Base-by-base conservation (phyloP, 2,888 invertebrate species). In the Aphidius colemani region DNA sequence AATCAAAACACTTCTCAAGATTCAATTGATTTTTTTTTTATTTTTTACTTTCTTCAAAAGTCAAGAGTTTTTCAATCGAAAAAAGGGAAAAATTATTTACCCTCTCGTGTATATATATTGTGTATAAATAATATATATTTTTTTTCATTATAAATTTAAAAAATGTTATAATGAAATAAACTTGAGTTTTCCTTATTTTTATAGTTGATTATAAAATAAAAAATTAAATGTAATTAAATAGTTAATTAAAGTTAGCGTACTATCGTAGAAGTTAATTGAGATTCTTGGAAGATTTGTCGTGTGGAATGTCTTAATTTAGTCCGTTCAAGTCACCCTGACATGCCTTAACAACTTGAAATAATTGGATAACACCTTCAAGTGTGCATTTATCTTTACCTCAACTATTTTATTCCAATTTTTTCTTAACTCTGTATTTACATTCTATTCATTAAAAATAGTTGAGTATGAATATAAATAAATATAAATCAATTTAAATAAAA, bases 251-350 rank as follows among this genome's bases (percentile, higher is more conserved):
- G 77, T 70, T 67, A 65, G 66, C 61, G 66, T 64, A 51, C 39
- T 40, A 50, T 55, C 44, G 49, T 53, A 59, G 49, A 70, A 81
- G 82, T 81, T 82, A 82, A 82, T 82, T 82, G 82, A 82, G 82
- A 82, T 82, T 82, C 82, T 82, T 82, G 82, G 80, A 74, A 82
- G 81, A 81, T 81, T 82, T 82, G 82, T 80, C 79, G 81, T 76
- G 75, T 77, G 82, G 82, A 82, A 82, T 82, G 82, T 82, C 82
- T 82, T 82, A 82, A 82, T 82, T 82, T 82, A 82, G 80, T 82
- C 78, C 77, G 80, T 81, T 80, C 79, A 82, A 76, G 30, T 30
- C 80, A 78, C 79, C 79, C 80, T 80, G 79, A 80, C 80, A 79
- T 75, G 79, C 79, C 82, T 82, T 81, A 81, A 82, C 82, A 82